Evolutionary conservation across 2,113 vertebrate species (phyloP), one percentile per base, ranked within the genome.

Genomic region (Telmatochromis brachygnathus): DNA sequence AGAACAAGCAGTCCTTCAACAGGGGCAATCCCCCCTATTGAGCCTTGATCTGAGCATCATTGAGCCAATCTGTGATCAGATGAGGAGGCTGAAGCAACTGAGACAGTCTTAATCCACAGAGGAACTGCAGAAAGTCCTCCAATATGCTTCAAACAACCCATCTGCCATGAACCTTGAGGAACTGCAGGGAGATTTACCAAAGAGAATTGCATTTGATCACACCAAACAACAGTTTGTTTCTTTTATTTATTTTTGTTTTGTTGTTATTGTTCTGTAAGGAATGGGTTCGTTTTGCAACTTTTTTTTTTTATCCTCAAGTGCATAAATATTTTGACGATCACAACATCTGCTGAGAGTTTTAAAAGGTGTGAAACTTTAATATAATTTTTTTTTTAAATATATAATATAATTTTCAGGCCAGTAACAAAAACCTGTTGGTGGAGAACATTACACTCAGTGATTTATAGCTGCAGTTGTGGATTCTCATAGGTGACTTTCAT

Each of bases 261-360:
- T 49, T 19, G 15, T 28, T 47, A 26, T 45, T 47, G 39, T 73
- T 73, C 73, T 77, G 15, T 8, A 77, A 51, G 42, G 17, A 17
- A 33, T 1, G 45, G 26, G 11, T 77, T 77, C 0, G 10, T 6
- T 51, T 30, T 77, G 9, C 42, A 47, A 9, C 1, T 73, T 73
- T 45, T 73, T 37, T n/a, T 37, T 73, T 19, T 19, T 2, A 45
- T 47, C 39, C 14, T 75, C 23, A 47, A 49, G 42, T 30, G 4
- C 15, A 75, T 45, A 1, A 75, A 77, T n/a, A 75, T 49, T 30
- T 49, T 30, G 70, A 77, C 0, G 26, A 49, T 49, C 26, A 30
- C 9, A 28, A 77, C 23, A 77, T 77, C 0, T 28, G 39, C 39
- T 0, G 0, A 26, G 23, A 28, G 23, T 75, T 47, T 19, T 7